Evolutionary conservation across 37 sponge, comb jelly and placozoan genomes (phyloP).

Genomic region (Geodia barretti): DNA sequence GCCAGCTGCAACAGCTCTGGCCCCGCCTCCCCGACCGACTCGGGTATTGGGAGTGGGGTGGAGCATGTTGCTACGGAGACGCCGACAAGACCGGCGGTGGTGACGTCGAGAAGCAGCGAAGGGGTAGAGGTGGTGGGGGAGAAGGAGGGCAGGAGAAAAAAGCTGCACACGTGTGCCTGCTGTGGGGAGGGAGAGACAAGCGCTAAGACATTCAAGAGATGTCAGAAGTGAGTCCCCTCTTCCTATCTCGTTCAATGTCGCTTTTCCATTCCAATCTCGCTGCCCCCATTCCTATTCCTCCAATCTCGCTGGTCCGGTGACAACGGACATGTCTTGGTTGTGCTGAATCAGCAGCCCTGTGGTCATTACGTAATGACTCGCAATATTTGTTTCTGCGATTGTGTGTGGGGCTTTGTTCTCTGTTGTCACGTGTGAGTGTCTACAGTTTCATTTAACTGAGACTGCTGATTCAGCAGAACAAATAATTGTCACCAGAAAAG

Average conservation of each 20-base stretch:
- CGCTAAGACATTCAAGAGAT: slow-evolving; percentile 66
- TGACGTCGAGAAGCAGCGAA: neutral
- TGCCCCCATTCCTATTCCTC: neutral
- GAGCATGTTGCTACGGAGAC: neutral
- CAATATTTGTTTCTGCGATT: neutral
- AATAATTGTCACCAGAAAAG: no score
- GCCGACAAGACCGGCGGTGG: no score
- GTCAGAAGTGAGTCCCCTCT: slow-evolving; percentile 45
- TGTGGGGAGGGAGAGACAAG: slow-evolving; percentile 41
- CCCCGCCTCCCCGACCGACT: no score
- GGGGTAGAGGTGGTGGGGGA: neutral
- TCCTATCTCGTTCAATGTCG: no score
- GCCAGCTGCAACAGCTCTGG: no score
- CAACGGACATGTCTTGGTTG: neutral
- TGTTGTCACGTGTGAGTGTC: no score
- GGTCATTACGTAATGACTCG: neutral
- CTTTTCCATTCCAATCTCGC: neutral
- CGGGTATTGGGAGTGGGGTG: neutral
- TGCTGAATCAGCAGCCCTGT: neutral
- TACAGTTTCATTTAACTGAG: no score
- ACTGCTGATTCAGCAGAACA: no score
- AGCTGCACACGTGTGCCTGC: slow-evolving; percentile 44
- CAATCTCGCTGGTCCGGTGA: no score
- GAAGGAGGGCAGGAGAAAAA: neutral
- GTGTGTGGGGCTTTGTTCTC: no score